These are phyloP conservation scores for Gallinago paraguaiae DNA, from an alignment of 2,113 vertebrate species.

Conservation along the genomic window DNA sequence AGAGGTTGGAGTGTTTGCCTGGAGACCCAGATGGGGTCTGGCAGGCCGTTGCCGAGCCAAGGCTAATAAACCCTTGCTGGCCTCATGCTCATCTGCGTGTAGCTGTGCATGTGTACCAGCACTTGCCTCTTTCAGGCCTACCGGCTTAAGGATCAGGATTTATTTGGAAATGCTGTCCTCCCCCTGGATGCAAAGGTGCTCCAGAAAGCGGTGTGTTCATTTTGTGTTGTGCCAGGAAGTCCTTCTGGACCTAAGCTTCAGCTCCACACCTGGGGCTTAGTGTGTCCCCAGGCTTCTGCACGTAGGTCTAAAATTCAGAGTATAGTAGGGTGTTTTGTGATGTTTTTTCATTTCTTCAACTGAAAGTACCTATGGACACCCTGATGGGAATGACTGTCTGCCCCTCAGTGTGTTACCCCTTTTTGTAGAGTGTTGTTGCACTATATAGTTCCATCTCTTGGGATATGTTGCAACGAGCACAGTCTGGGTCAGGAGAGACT, in stretches of 20 bases:
- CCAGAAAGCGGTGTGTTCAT: background rate
- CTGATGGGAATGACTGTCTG: accelerated
- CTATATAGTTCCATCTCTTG: background rate
- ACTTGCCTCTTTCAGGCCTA: background rate
- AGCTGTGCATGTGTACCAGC: background rate
- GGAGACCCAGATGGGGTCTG: background rate
- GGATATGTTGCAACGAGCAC: background rate
- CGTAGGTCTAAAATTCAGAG: background rate
- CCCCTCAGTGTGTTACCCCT: background rate
- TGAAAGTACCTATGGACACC: background rate
- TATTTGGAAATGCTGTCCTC: background rate
- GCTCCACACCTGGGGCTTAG: background rate
- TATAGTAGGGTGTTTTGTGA: background rate
- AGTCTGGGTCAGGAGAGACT: background rate
- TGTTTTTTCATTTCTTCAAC: background rate
- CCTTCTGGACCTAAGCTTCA: background rate
- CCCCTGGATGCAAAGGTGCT: background rate
- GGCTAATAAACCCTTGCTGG: background rate
- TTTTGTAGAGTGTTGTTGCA: accelerated
- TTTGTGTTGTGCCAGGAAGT: background rate
- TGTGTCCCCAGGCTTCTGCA: background rate
- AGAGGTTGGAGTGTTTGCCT: background rate
- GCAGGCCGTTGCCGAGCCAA: background rate
- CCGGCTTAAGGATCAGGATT: background rate
- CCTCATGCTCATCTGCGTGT: background rate